Evolutionary conservation across 2,113 vertebrate genomes (phyloP), one percentile per base, ranked within the genome.

Genomic region (Scomber japonicus): DNA sequence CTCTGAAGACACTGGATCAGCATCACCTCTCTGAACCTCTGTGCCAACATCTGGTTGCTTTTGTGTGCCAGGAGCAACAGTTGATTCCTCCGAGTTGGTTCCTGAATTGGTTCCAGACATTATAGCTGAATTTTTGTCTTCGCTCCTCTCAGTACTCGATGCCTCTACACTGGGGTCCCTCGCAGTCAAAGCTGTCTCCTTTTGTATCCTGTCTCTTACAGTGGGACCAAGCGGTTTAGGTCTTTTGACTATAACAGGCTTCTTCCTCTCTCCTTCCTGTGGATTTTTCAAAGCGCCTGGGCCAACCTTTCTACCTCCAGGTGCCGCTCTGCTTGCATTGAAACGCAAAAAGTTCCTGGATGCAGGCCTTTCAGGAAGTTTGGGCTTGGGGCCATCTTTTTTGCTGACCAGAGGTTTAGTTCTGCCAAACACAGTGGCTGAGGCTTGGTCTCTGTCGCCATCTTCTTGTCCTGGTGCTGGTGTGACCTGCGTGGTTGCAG

Each of bases 301-400:
- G 16, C 68, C 57, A 48, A 73, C 3, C 12, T 10, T 75, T 56
- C 54, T 68, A 3, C 12, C 11, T 48, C 77, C 81, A 4, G 72
- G 44, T 5, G 49, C 59, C 4, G 40, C 30, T 85, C 83, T 91
- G n/a, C 84, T 92, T 50, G 46, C 17, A 55, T 93, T 93, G 1
- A 81, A 62, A 56, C 40, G 73, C 4, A 35, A n/a, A 5, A 15
- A 14, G 1, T 75, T 73, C 21, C 21, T 10, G 60, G 35, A 19
- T 12, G 40, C 8, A 51, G 57, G 27, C 60, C 46, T 85, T 31
- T 56, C 21, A 0, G 51, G 11, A 0, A 46, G 49, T 87, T 73
- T 90, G 74, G 76, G 16, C 51, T 66, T 71, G 59, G 66, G 68
- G 40, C 75, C 78, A 64, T 90, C 55, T 49, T 46, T 84, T 21